phyloP scores from a whole-genome alignment of 2,797 vertebrate species.

The Myotis myotis region DNA sequence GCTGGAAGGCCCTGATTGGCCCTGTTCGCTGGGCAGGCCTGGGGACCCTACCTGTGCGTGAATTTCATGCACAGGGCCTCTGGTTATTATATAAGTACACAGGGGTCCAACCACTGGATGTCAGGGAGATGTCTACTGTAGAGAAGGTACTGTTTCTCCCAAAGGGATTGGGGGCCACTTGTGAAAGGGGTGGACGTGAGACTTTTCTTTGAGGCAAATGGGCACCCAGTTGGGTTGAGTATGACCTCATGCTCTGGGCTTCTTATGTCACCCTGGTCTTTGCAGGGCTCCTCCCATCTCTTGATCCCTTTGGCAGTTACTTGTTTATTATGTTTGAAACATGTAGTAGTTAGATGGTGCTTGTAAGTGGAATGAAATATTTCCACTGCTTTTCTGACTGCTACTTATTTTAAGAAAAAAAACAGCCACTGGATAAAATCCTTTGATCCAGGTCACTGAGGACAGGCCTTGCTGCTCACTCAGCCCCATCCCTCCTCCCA shows the following conservation, averaged over 20 bases:
- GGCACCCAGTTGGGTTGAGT: background rate
- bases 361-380: conserved; percentile 21
- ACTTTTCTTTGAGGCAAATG: background rate
- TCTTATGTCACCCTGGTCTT: background rate
- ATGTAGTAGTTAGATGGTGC: background rate
- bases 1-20: too few relatives aligned
- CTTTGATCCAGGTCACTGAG: background rate
- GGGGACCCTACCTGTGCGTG: too few relatives aligned
- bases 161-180: background rate
- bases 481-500: too few relatives aligned
- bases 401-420: background rate
- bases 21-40: too few relatives aligned
- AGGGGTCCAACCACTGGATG: background rate
- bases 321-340: background rate
- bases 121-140: too few relatives aligned
- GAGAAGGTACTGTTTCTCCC: background rate
- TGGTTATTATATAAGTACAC: background rate
- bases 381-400: background rate
- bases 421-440: background rate
- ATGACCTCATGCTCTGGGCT: background rate
- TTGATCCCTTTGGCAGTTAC: background rate
- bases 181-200: rapidly evolving
- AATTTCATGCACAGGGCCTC: too few relatives aligned
- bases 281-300: background rate
- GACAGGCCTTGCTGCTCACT: background rate